A percentile compares a stretch with the other conserved stretches of the same genome.
These are phyloP conservation scores for Ferrisia virgata DNA, from an alignment of 2,888 invertebrate genomes.

Conservation along the genomic window DNA sequence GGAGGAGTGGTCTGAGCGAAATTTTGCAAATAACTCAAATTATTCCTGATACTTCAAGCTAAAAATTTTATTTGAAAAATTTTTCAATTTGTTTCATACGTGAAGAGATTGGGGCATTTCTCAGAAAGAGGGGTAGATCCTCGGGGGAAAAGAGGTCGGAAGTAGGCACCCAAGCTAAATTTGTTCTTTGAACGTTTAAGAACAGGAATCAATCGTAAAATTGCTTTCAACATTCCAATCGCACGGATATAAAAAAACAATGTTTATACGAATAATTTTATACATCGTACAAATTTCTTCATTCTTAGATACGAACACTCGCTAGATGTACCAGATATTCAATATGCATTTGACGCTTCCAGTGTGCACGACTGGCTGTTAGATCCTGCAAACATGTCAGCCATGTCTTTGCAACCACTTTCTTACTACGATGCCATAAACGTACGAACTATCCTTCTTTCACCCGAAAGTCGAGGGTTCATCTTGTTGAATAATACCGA, in stretches of 20 bases:
- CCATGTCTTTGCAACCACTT: conserved; percentile 58
- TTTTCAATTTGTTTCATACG: too few relatives aligned
- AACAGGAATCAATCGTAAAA: too few relatives aligned
- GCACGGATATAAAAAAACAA: background rate
- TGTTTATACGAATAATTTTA: background rate
- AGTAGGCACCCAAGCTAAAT: too few relatives aligned
- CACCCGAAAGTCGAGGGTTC: conserved; percentile 64
- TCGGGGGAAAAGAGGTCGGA: too few relatives aligned
- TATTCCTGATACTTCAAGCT: too few relatives aligned
- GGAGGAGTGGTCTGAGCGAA: too few relatives aligned
- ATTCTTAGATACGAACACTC: conserved; percentile 47
- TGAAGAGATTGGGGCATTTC: too few relatives aligned
- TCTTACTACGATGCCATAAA: conserved; percentile 59
- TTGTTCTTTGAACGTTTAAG: too few relatives aligned
- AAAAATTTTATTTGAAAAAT: too few relatives aligned
- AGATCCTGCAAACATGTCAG: conserved; percentile 59
- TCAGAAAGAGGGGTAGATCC: too few relatives aligned
- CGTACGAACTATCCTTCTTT: conserved; percentile 62
- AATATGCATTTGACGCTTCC: conserved; percentile 63
- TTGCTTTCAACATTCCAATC: too few relatives aligned
- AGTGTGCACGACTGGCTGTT: conserved; percentile 60
- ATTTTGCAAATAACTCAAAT: too few relatives aligned
- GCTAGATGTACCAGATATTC: conserved; percentile 61
- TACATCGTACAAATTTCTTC: background rate
- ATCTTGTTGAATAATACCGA: conserved; percentile 65